These are phyloP conservation scores for Petroica traversi DNA, from an alignment of 2,113 vertebrate genomes.

Conservation along the genomic window DNA sequence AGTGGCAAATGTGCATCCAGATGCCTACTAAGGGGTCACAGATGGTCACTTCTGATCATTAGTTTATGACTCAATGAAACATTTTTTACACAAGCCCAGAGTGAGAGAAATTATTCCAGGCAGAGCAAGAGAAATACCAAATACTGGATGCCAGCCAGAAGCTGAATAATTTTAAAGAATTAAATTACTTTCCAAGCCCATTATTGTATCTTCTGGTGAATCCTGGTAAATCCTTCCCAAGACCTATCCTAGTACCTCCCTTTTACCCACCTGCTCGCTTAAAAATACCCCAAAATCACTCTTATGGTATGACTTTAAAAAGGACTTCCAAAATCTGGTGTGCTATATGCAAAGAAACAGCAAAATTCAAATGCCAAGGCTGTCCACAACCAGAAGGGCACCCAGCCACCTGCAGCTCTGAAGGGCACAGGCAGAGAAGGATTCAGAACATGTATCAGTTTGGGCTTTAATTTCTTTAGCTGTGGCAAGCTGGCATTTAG, in stretches of 20 bases:
- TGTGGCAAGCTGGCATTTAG: background rate
- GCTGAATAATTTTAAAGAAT: background rate
- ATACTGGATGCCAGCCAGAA: background rate
- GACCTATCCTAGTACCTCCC: background rate
- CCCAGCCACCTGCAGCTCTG: background rate
- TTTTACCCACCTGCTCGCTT: background rate
- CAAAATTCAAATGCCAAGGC: background rate
- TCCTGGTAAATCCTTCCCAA: background rate
- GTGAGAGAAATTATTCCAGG: background rate
- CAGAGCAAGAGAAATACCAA: background rate
- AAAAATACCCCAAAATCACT: background rate
- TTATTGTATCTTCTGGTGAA: background rate
- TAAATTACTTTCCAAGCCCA: background rate
- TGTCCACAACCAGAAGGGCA: background rate
- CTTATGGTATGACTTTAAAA: background rate
- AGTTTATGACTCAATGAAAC: background rate
- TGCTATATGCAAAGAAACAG: background rate
- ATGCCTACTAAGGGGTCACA: background rate
- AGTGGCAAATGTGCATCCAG: background rate
- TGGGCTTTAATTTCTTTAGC: background rate
- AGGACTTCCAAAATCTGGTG: background rate
- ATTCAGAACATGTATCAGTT: background rate
- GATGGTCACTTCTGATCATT: conserved; percentile 23
- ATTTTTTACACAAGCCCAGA: background rate
- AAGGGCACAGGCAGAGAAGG: background rate